Conservation (phyloP, 2,888 invertebrate genomes). For the Hydraecia micacea region DNA sequence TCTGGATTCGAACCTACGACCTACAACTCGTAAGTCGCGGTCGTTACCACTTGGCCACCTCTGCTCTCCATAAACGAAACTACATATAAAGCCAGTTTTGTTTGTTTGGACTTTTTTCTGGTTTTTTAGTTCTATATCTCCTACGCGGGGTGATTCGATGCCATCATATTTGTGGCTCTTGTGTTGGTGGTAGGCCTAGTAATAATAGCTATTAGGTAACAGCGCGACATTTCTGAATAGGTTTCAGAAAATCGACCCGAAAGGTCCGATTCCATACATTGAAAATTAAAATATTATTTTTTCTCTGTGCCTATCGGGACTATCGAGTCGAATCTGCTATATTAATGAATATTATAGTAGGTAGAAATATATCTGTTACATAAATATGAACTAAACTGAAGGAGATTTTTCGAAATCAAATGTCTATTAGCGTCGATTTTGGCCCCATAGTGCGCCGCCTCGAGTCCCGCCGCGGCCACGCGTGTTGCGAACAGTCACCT, state of each 20-base stretch:
- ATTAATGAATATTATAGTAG: not conserved
- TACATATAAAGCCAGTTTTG: too few relatives aligned
- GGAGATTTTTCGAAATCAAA: not conserved
- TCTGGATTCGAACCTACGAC: too few relatives aligned
- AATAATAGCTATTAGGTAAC: not conserved
- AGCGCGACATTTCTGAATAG: not conserved
- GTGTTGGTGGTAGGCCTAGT: too few relatives aligned
- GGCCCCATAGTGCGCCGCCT: not conserved
- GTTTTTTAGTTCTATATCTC: too few relatives aligned
- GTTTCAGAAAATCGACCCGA: not conserved
- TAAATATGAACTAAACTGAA: not conserved
- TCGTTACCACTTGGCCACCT: too few relatives aligned
- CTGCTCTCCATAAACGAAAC: too few relatives aligned
- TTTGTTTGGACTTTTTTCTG: too few relatives aligned
- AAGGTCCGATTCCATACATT: not conserved
- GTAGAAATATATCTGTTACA: not conserved
- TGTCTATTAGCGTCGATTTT: not conserved
- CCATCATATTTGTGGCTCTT: too few relatives aligned
- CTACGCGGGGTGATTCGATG: too few relatives aligned
- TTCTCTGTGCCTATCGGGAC: not conserved
- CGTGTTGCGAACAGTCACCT: not conserved
- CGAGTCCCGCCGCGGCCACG: not conserved
- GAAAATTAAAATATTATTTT: not conserved
- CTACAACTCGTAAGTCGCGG: too few relatives aligned
- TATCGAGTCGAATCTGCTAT: not conserved